Evolutionary conservation across 2,888 invertebrate genomes (phyloP), one percentile per base, ranked within the genome.

Genomic region (Lasius fuliginosus): DNA sequence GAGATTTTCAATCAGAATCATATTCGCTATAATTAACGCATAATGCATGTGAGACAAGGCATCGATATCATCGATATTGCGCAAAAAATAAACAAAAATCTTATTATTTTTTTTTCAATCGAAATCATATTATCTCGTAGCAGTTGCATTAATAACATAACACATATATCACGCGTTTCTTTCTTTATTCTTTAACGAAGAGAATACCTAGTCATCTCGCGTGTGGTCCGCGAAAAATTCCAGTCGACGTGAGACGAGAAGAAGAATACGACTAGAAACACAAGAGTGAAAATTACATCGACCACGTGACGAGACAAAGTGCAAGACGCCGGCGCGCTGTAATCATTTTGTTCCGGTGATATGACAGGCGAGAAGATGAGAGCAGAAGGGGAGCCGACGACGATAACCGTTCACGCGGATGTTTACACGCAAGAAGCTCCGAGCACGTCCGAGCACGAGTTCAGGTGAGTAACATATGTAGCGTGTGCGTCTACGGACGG

Each of bases 401-500:
- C 91, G 62, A 91, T 94, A 62, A 90, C 90, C 85, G 94, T 92
- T 33, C 92, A 90, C 76, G 94, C 94, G 58, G 94, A 94, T 89
- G 94, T 94, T 77, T 94, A 94, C 86, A 86, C 86, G 74, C 90
- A 88, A 68, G 91, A 90, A 68, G 88, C 90, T 15, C 91, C 93
- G 46, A 90, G 91, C 77, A 92, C 93, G 46, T 92, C 93, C 46
- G 90, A 92, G 73, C 73, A 62, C 46, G 71, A 49, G 73, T 30
- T 65, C 83, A 90, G 92, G 94, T 94, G 86, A 91, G 89, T 86
- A 64, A 58, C 23, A 18, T 73, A 11, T 23, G 46, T 15, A 33
- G 74, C 30, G n/a, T 53, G 36, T 36, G 74, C 30, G n/a, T 53
- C 33, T 36, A 36, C 27, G 40, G 11, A 27, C 42, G n/a, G 3